Conservation (phyloP, 2,113 vertebrate genomes). For the Thymallus thymallus region DNA sequence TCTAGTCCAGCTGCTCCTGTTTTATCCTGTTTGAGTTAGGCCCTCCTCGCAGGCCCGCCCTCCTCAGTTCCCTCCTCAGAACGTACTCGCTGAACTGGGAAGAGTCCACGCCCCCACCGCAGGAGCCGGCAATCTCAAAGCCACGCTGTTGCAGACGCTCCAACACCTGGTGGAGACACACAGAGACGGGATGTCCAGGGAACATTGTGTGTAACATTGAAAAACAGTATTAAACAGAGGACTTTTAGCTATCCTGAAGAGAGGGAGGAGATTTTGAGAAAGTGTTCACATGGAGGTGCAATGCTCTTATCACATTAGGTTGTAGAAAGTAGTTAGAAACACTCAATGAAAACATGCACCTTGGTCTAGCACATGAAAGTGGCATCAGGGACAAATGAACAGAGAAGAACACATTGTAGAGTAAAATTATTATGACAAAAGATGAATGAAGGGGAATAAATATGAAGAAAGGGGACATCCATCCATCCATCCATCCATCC, state of each 20-base stretch:
- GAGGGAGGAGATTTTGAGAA: too few relatives aligned
- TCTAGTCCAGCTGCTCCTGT: slow-evolving; percentile 99
- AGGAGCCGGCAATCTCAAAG: slow-evolving; percentile 93
- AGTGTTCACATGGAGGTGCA: too few relatives aligned
- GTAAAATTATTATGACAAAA: background rate
- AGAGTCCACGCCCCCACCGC: slow-evolving; percentile 95
- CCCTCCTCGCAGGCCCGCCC: slow-evolving; percentile 82
- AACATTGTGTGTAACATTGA: too few relatives aligned
- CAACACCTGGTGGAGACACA: slow-evolving; percentile 78
- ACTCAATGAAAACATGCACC: slow-evolving; percentile 31
- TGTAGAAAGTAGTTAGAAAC: slow-evolving; percentile 22
- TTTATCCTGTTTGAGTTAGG: slow-evolving; percentile 98
- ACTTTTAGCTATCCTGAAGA: background rate
- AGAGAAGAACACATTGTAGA: background rate
- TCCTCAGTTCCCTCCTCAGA: slow-evolving; percentile 91
- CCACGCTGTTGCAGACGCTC: slow-evolving; percentile 96
- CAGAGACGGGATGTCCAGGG: background rate
- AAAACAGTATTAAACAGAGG: too few relatives aligned
- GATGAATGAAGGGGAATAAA: too few relatives aligned
- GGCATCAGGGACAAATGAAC: background rate
- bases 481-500: background rate
- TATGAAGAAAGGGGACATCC: background rate
- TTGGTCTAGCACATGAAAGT: slow-evolving; percentile 4
- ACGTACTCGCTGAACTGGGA: slow-evolving; percentile 99
- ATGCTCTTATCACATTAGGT: background rate